Conservation (phyloP, 1,140 invertebrate genomes). For the Eriocheir sinensis region DNA sequence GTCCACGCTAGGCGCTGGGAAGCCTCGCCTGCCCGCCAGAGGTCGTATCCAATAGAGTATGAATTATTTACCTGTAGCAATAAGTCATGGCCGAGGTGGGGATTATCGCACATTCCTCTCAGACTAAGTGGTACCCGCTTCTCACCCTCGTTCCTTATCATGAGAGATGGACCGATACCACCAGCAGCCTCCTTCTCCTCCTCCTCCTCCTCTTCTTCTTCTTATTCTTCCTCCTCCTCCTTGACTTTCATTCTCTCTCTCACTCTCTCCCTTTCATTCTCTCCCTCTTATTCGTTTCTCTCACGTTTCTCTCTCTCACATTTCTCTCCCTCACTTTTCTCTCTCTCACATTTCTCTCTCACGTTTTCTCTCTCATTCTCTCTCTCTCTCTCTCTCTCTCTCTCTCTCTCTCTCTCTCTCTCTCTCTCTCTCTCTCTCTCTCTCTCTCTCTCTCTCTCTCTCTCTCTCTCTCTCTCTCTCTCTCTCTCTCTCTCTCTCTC, state of each 20-base stretch:
- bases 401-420: background rate
- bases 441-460: background rate
- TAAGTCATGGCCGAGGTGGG: slow-evolving; percentile 56
- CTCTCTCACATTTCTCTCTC: background rate
- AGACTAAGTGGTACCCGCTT: slow-evolving; percentile 62
- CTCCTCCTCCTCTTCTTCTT: background rate
- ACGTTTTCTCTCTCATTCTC: background rate
- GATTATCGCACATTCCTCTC: slow-evolving; percentile 68
- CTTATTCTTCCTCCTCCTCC: background rate
- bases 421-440: background rate
- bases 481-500: background rate
- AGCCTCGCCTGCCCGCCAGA: background rate
- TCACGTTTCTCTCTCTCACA: background rate
- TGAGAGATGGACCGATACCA: slow-evolving; percentile 59
- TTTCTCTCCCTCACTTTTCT: background rate
- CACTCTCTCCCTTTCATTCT: slow-evolving; percentile 35
- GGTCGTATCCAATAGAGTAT: slow-evolving; percentile 53
- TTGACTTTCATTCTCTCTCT: slow-evolving; percentile 36
- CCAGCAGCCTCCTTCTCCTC: background rate
- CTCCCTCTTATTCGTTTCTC: background rate
- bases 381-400: too few species aligned
- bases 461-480: background rate
- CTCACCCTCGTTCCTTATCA: slow-evolving; percentile 61
- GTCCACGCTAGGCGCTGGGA: background rate
- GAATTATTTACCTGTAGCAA: slow-evolving; percentile 65